phyloP scores from a whole-genome alignment of 1,140 invertebrate genomes.

The Cydia splendana region DNA sequence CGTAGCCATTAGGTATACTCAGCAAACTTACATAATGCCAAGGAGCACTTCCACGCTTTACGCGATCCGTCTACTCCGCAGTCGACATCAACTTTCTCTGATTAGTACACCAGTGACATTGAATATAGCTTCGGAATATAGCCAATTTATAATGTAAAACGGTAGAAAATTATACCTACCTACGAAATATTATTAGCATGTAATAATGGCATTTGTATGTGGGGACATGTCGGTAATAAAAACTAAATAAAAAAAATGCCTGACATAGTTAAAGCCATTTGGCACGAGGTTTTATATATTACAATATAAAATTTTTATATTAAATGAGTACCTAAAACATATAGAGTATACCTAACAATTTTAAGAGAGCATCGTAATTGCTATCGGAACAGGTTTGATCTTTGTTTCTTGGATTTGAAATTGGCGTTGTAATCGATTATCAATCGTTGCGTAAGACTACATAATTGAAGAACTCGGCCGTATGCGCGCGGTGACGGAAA shows the following conservation, averaged over 20 bases:
- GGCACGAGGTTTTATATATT: not conserved
- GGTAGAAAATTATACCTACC: no score
- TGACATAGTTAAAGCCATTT: constrained; percentile 23
- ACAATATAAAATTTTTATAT: not conserved
- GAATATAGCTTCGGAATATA: constrained; percentile 4
- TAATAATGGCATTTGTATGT: constrained; percentile 4
- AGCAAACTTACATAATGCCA: not conserved
- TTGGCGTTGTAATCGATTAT: constrained; percentile 18
- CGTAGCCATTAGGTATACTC: constrained; percentile 5
- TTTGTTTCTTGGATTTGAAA: not conserved
- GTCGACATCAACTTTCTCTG: constrained; percentile 42
- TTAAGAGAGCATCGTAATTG: not conserved
- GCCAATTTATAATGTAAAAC: not conserved
- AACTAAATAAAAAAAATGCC: not conserved
- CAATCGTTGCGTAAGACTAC: constrained; percentile 44
- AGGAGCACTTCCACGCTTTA: constrained; percentile 17
- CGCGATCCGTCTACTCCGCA: not conserved
- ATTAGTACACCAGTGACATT: constrained; percentile 48
- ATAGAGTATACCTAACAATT: not conserved
- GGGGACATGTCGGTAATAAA: not conserved
- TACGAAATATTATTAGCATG: not conserved
- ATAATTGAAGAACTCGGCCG: constrained; percentile 44
- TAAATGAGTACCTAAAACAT: not conserved
- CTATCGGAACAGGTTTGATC: not conserved
- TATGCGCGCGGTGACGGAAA: constrained; percentile 42